These are phyloP conservation scores for Enteromius fasciolatus DNA, from an alignment of 2,797 vertebrate species.

Conservation along the genomic window DNA sequence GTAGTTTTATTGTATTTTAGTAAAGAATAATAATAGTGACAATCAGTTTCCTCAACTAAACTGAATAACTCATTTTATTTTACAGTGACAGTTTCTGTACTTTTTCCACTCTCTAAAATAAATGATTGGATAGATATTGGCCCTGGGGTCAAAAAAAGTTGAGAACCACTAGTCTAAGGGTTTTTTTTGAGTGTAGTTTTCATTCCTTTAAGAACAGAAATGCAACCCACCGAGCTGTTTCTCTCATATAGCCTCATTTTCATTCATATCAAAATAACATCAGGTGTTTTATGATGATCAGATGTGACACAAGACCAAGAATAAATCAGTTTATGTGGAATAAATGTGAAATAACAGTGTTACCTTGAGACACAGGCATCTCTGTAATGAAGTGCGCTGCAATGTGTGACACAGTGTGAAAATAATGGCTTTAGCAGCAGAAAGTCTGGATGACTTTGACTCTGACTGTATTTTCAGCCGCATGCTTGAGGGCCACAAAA, in stretches of 20 bases:
- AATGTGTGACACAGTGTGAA: background rate
- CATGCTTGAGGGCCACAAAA: background rate
- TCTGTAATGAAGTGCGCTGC: background rate
- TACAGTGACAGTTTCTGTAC: background rate
- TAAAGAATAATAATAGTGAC: no score
- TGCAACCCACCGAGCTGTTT: background rate
- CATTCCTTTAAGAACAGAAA: background rate
- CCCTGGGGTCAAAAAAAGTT: background rate
- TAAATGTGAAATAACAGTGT: slow-evolving; percentile 2
- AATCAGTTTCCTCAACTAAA: background rate
- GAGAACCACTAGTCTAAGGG: no score
- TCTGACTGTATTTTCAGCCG: background rate
- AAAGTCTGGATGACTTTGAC: slow-evolving; percentile 2
- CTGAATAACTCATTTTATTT: background rate
- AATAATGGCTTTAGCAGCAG: slow-evolving; percentile 8
- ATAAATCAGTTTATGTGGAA: background rate
- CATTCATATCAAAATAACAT: background rate
- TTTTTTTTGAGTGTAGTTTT: background rate
- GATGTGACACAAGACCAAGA: background rate
- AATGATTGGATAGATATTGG: background rate
- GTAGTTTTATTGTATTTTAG: background rate
- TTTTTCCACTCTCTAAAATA: background rate
- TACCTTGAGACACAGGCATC: background rate
- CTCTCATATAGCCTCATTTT: background rate
- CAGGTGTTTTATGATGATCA: background rate